phyloP scores from a whole-genome alignment of 1,140 invertebrate species.

The Pseudomyrmex dendroicus region DNA sequence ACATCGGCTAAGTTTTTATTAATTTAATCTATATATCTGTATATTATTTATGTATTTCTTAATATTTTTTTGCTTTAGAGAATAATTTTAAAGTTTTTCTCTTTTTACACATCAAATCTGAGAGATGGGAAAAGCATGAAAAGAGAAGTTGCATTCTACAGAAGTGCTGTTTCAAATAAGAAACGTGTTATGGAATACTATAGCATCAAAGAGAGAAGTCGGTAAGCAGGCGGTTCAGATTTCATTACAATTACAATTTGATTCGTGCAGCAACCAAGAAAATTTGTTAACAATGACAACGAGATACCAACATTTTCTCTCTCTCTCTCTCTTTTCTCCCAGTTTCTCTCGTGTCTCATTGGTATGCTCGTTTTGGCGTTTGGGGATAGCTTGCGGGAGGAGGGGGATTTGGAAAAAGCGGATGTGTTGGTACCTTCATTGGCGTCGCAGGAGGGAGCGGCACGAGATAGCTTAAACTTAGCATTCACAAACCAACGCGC shows the following conservation, averaged over 20 bases:
- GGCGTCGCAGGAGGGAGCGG: slow-evolving; percentile 66
- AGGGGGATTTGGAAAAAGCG: slow-evolving; percentile 68
- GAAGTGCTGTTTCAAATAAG: neutral
- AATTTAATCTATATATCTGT: neutral
- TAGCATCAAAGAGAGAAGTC: slow-evolving; percentile 3
- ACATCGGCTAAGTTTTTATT: neutral
- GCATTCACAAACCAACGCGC: slow-evolving; percentile 80
- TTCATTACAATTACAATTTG: slow-evolving; percentile 47
- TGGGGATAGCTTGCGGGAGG: slow-evolving; percentile 57
- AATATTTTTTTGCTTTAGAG: neutral
- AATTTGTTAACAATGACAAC: slow-evolving; percentile 48
- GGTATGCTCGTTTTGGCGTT: slow-evolving; percentile 78
- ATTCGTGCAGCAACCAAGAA: slow-evolving; percentile 29
- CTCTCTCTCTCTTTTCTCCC: slow-evolving; percentile 20
- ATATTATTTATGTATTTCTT: neutral
- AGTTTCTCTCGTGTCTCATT: slow-evolving; percentile 69
- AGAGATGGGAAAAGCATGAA: neutral
- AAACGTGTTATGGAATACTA: slow-evolving; percentile 7
- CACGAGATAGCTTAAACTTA: slow-evolving; percentile 80
- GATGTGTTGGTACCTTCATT: slow-evolving; percentile 60
- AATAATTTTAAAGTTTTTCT: neutral
- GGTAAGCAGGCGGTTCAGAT: slow-evolving; percentile 38
- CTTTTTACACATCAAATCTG: slow-evolving; percentile 7
- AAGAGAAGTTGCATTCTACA: neutral
- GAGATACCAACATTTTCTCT: slow-evolving; percentile 38